Evolutionary conservation across 2,113 vertebrate species (phyloP).

Genomic region (Erythrocercus mccallii): DNA sequence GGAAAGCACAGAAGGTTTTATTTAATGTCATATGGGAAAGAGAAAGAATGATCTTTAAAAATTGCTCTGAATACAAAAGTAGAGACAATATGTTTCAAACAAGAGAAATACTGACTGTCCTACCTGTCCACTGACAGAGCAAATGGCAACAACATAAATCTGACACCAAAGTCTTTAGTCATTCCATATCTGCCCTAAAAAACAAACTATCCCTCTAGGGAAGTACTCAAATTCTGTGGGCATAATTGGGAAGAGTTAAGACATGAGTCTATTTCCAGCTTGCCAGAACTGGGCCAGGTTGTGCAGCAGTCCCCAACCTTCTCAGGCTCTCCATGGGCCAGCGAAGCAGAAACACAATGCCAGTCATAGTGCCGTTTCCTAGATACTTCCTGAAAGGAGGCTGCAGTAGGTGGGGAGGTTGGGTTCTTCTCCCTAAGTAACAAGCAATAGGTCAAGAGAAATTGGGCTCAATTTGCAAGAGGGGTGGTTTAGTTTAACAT

Average conservation of each 20-base stretch:
- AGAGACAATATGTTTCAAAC: background rate
- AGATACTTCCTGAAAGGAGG: background rate
- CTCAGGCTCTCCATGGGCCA: rapidly evolving
- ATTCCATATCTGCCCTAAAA: background rate
- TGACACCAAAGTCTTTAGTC: background rate
- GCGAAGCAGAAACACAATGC: background rate
- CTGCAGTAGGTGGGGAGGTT: background rate
- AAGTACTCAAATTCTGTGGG: background rate
- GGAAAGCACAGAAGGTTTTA: background rate
- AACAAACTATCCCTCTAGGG: background rate
- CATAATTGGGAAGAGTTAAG: background rate
- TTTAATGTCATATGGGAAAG: background rate
- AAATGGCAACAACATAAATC: background rate
- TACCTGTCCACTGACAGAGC: background rate
- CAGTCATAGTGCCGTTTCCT: background rate
- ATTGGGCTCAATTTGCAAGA: background rate
- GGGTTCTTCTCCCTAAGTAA: background rate
- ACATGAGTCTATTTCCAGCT: background rate
- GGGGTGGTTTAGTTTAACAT: background rate
- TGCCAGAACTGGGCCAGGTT: background rate
- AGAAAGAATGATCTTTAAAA: background rate
- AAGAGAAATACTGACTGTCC: background rate
- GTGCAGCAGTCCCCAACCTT: background rate
- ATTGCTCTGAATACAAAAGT: background rate
- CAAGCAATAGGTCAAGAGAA: background rate